Conservation (phyloP, 64 coral and sea anemone species). For the Montipora efflorescens region DNA sequence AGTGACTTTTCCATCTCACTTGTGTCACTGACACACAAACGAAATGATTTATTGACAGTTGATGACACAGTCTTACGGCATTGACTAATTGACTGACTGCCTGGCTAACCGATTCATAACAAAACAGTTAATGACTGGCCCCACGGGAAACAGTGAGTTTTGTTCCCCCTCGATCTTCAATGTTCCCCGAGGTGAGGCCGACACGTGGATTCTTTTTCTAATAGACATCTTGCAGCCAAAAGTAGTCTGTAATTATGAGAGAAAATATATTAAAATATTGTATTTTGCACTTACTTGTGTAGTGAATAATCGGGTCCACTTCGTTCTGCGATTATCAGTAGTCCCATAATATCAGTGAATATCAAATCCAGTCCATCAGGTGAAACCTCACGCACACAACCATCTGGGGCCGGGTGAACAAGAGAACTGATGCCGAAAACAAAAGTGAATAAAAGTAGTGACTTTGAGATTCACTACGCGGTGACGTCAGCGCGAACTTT, state of each 20-base stretch:
- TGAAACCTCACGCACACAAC: constrained; percentile 1
- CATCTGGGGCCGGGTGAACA: not conserved
- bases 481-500: too few relatives aligned
- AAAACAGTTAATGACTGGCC: too few relatives aligned
- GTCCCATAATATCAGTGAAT: constrained; percentile 65
- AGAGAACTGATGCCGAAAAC: not conserved
- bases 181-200: too few relatives aligned
- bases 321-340: not conserved
- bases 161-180: too few relatives aligned
- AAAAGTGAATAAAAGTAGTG: not conserved
- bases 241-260: not conserved
- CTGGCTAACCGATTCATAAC: not conserved
- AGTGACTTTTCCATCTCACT: too few relatives aligned
- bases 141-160: too few relatives aligned
- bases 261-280: too few relatives aligned
- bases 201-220: too few relatives aligned
- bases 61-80: not conserved
- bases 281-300: constrained; percentile 14
- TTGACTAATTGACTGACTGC: not conserved
- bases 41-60: not conserved
- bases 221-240: too few relatives aligned
- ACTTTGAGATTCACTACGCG: too few relatives aligned
- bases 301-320: constrained; percentile 26
- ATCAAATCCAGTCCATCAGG: constrained; percentile 63
- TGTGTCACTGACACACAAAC: not conserved